Conservation (phyloP, 2,888 invertebrate genomes). For the Andricus quercusramuli region DNA sequence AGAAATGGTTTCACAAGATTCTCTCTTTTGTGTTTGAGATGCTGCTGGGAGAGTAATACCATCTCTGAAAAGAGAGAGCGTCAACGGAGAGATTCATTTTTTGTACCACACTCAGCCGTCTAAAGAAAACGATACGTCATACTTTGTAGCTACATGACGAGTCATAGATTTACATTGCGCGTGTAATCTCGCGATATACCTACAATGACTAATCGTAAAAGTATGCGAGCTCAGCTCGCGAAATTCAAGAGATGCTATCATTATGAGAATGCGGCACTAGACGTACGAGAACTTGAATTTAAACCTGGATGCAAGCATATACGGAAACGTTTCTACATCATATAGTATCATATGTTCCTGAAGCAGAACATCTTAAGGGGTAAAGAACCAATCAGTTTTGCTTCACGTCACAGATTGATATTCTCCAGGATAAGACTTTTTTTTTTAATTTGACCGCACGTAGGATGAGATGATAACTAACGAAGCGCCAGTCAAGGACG, state of each 20-base stretch:
- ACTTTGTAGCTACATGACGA: conserved; percentile 4
- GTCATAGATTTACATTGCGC: conserved; percentile 11
- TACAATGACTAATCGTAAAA: conserved; percentile 11
- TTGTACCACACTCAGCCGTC: conserved; percentile 13
- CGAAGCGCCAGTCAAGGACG: conserved; percentile 24
- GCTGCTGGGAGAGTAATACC: neutral
- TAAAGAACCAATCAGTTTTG: conserved; percentile 26
- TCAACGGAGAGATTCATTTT: neutral
- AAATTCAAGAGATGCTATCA: conserved; percentile 28
- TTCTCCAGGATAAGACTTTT: neutral
- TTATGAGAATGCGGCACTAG: conserved; percentile 7
- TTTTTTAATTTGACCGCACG: conserved; percentile 28
- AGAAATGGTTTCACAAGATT: neutral
- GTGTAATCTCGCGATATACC: neutral
- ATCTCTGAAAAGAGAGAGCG: conserved; percentile 20
- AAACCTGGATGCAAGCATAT: conserved; percentile 8
- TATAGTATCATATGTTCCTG: neutral
- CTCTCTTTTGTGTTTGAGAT: neutral
- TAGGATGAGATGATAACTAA: conserved; percentile 28
- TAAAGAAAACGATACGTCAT: conserved; percentile 25
- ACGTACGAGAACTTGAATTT: neutral
- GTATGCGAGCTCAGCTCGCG: neutral
- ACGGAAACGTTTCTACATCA: conserved; percentile 13
- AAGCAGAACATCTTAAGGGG: conserved; percentile 15
- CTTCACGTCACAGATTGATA: conserved; percentile 1